Conservation (phyloP, 2,888 invertebrate species). For the Lamproptera curius region DNA sequence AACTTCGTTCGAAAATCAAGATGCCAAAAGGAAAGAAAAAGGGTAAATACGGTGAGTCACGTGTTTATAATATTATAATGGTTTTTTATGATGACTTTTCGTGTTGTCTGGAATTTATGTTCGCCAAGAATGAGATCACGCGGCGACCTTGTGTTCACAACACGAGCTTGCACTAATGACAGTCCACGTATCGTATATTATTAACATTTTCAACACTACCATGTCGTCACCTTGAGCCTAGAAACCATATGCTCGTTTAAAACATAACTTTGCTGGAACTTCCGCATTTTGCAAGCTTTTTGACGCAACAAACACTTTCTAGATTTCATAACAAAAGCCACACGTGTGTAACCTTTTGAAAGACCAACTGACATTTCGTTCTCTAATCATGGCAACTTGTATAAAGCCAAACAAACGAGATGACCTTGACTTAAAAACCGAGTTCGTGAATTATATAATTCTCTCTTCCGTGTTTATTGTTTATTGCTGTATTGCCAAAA, state of each 20-base stretch:
- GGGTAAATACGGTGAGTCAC: slow-evolving; percentile 83
- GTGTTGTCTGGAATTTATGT: slow-evolving; percentile 44
- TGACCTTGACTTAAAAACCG: slow-evolving; percentile 21
- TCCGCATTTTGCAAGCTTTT: slow-evolving; percentile 27
- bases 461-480: slow-evolving; percentile 6
- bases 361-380: slow-evolving; percentile 28
- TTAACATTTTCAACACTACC: slow-evolving; percentile 38
- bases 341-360: slow-evolving; percentile 27
- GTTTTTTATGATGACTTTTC: not conserved
- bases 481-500: not conserved
- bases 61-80: not conserved
- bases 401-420: slow-evolving; percentile 2
- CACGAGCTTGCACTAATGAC: slow-evolving; percentile 48
- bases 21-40: slow-evolving; percentile 89
- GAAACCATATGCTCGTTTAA: slow-evolving; percentile 40
- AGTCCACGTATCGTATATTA: slow-evolving; percentile 47
- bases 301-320: slow-evolving; percentile 36
- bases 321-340: slow-evolving; percentile 35
- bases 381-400: slow-evolving; percentile 2
- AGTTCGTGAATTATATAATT: slow-evolving; percentile 27
- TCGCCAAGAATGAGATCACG: slow-evolving; percentile 66
- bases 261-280: slow-evolving; percentile 14
- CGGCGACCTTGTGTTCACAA: slow-evolving; percentile 67
- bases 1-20: slow-evolving; percentile 40
- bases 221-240: slow-evolving; percentile 28